phyloP scores from a whole-genome alignment of 2,113 vertebrate species.

The Chaetodon auriga region DNA sequence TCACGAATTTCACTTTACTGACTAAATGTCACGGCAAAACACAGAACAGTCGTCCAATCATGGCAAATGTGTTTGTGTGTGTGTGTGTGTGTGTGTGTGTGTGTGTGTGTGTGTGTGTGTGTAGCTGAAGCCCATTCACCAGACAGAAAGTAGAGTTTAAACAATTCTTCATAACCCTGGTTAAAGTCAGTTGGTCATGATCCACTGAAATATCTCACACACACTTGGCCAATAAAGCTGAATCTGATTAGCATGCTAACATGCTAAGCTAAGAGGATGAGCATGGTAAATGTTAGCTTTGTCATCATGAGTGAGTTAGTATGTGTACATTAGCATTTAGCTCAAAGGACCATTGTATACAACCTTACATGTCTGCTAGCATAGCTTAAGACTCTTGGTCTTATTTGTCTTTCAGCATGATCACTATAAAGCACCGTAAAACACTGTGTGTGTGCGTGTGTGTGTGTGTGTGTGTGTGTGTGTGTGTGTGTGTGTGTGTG shows the following conservation, averaged over 20 bases:
- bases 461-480: neutral
- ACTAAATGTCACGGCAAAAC: neutral
- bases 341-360: neutral
- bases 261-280: neutral
- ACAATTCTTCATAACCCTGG: neutral
- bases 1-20: neutral
- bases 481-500: no score
- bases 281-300: neutral
- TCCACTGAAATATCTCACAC: neutral
- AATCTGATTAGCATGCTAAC: neutral
- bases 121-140: neutral
- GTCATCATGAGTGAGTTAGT: neutral
- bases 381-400: neutral
- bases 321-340: neutral
- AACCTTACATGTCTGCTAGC: neutral
- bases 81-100: neutral
- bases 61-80: neutral
- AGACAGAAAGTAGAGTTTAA: neutral
- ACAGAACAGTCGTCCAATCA: neutral
- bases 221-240: no score
- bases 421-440: neutral
- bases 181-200: neutral
- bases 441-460: slow-evolving; percentile 1
- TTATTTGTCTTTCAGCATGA: neutral
- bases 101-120: neutral